phyloP scores from a whole-genome alignment of 1,140 invertebrate species.

The Drosophila quadrilineata region DNA sequence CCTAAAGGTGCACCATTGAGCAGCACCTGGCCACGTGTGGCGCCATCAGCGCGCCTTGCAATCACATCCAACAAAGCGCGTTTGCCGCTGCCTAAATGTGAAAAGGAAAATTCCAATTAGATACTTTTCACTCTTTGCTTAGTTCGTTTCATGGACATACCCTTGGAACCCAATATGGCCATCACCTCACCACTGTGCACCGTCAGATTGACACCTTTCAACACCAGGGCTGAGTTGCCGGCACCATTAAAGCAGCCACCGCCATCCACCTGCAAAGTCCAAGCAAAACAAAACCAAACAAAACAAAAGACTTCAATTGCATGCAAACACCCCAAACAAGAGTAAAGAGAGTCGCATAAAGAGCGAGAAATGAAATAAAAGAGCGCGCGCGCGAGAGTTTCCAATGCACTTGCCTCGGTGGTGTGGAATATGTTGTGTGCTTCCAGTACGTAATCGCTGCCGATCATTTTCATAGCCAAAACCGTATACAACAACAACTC shows the following conservation, averaged over 20 bases:
- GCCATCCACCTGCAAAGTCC: conserved; percentile 86
- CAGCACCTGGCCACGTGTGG: conserved; percentile 91
- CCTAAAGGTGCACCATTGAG: conserved; percentile 92
- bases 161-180: conserved; percentile 95
- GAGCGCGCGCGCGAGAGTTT: no score
- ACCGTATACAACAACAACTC: conserved; percentile 21
- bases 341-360: not conserved
- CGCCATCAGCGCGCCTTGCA: conserved; percentile 87
- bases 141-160: conserved; percentile 78
- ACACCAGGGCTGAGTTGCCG: conserved; percentile 90
- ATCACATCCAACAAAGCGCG: conserved; percentile 94
- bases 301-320: conserved; percentile 46
- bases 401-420: conserved; percentile 86
- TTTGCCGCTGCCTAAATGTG: conserved; percentile 90
- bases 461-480: conserved; percentile 85
- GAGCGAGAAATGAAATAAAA: no score
- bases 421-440: conserved; percentile 94
- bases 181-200: conserved; percentile 95
- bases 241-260: conserved; percentile 90
- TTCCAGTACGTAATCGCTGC: conserved; percentile 92
- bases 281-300: conserved; percentile 1
- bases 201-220: conserved; percentile 94
- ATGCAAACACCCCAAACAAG: conserved; percentile 20
- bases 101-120: no score
- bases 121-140: not conserved